These are phyloP conservation scores for Raja brachyura DNA, from an alignment of 2,113 vertebrate species.

Conservation along the genomic window DNA sequence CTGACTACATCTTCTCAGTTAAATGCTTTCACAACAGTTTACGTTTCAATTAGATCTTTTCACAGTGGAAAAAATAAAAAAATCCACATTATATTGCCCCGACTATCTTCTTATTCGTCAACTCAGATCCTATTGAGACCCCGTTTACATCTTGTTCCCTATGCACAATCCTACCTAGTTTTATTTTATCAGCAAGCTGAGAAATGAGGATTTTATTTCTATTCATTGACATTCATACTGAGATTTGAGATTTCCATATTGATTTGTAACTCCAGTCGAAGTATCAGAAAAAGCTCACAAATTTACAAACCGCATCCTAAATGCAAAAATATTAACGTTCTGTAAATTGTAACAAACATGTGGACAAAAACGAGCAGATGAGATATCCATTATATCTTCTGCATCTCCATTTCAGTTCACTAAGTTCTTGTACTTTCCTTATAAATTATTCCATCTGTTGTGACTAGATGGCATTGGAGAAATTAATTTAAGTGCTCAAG, in stretches of 20 bases:
- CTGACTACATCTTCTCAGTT: too few species aligned
- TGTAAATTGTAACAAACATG: background rate
- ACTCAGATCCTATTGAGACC: too few species aligned
- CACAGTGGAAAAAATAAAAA: too few species aligned
- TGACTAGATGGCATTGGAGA: background rate
- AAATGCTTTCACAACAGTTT: too few species aligned
- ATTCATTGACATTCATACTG: background rate
- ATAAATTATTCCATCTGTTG: background rate
- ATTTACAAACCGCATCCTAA: background rate
- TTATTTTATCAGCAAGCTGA: too few species aligned
- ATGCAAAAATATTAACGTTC: background rate
- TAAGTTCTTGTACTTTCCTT: background rate
- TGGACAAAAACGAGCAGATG: background rate
- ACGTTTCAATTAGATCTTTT: too few species aligned
- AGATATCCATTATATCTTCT: background rate
- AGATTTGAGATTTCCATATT: background rate
- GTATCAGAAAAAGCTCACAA: background rate
- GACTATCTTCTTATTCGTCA: too few species aligned
- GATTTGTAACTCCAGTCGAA: background rate
- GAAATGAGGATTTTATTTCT: background rate
- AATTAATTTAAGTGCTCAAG: background rate
- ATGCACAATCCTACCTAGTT: too few species aligned
- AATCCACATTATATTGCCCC: too few species aligned
- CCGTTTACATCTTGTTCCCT: too few species aligned
- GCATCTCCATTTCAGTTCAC: background rate